Conservation (phyloP, 92 coral and sea anemone species). For the Plumapathes pennacea region DNA sequence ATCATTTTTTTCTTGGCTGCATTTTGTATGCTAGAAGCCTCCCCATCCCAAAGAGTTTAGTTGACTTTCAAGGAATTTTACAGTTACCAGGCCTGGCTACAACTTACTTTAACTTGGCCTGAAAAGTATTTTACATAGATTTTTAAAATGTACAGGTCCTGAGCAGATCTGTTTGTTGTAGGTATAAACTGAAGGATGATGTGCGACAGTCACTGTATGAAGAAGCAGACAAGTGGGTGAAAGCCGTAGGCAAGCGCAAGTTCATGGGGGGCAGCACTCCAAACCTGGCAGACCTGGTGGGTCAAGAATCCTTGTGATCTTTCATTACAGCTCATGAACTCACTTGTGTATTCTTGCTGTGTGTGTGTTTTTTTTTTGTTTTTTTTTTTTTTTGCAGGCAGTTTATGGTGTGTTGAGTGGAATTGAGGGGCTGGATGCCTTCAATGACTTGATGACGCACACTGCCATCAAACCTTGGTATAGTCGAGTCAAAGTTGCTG, state of each 20-base stretch:
- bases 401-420: constrained; percentile 98
- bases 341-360: neutral
- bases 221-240: constrained; percentile 91
- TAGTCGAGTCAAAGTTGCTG: constrained; percentile 77
- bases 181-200: constrained; percentile 86
- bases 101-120: neutral
- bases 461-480: constrained; percentile 94
- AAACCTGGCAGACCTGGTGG: constrained; percentile 94
- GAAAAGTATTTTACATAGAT: neutral
- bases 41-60: too few relatives aligned
- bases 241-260: constrained; percentile 86
- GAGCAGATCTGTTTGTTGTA: constrained; percentile 6
- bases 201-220: constrained; percentile 90
- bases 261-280: constrained; percentile 94
- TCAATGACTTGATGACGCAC: constrained; percentile 76
- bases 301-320: neutral
- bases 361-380: too few relatives aligned
- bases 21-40: neutral
- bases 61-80: too few relatives aligned
- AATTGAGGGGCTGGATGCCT: constrained; percentile 83
- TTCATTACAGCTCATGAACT: neutral
- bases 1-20: neutral
- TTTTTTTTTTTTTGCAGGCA: constrained; percentile 51
- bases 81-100: too few relatives aligned
- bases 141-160: neutral